These are phyloP conservation scores for Dendrolimus pini DNA, from an alignment of 2,888 invertebrate species.

Conservation along the genomic window DNA sequence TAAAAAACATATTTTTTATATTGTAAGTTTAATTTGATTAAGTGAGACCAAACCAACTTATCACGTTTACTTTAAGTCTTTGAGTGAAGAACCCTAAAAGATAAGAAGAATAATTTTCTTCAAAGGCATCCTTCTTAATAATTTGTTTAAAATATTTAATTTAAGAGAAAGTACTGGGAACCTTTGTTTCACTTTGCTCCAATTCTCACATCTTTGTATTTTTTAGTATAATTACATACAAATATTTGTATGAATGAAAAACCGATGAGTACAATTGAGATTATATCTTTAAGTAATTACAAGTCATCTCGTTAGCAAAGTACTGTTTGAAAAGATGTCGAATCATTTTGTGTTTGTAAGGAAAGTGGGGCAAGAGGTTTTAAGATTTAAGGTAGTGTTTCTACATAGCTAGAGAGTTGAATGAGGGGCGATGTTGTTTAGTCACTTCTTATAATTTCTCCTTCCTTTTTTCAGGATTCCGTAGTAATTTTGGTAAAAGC, in stretches of 20 bases:
- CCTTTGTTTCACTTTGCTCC: not conserved
- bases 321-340: not conserved
- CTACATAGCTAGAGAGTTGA: too few relatives aligned
- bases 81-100: not conserved
- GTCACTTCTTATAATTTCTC: not conserved
- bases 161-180: constrained; percentile 12
- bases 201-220: not conserved
- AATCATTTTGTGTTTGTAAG: not conserved
- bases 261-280: not conserved
- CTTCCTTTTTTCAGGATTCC: too few relatives aligned
- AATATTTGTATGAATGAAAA: not conserved
- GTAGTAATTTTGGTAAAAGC: too few relatives aligned
- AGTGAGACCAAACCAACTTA: too few relatives aligned
- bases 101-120: not conserved
- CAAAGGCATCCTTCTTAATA: not conserved
- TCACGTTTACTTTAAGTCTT: too few relatives aligned
- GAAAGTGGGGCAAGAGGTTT: not conserved
- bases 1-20: too few relatives aligned
- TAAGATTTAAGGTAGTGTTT: too few relatives aligned
- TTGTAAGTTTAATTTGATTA: too few relatives aligned
- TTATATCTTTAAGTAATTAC: not conserved
- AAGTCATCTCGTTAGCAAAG: not conserved
- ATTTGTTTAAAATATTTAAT: not conserved
- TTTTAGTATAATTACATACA: not conserved
- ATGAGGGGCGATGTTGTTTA: not conserved